phyloP scores from a whole-genome alignment of 2,113 vertebrate genomes.

The Drymodes brunneopygia region DNA sequence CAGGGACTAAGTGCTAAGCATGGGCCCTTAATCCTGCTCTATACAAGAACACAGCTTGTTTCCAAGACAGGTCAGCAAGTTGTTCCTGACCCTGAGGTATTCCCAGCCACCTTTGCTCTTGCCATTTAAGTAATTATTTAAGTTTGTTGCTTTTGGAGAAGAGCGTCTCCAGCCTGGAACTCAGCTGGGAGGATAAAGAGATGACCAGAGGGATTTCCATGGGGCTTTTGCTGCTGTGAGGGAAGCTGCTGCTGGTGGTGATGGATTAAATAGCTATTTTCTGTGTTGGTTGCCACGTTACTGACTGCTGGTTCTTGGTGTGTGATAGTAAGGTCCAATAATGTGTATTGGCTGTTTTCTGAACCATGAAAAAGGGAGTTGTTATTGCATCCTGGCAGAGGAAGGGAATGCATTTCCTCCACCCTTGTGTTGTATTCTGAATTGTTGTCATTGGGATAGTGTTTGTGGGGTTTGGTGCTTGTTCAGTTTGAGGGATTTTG shows the following conservation, averaged over 20 bases:
- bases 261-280: not conserved
- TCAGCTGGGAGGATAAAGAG: not conserved
- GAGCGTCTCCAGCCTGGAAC: not conserved
- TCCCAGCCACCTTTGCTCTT: not conserved
- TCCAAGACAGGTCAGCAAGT: not conserved
- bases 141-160: not conserved
- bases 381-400: not conserved
- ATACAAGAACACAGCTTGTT: not conserved
- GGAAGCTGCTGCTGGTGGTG: not conserved
- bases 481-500: not conserved
- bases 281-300: not conserved
- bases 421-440: not conserved
- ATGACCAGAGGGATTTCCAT: not conserved
- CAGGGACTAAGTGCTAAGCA: no score
- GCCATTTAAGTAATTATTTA: not conserved
- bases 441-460: not conserved
- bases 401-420: not conserved
- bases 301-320: not conserved
- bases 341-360: not conserved
- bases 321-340: not conserved
- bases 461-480: not conserved
- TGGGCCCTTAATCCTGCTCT: not conserved
- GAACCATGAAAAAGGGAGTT: not conserved
- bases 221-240: not conserved
- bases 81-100: not conserved